Evolutionary conservation across 53 echinoderm and acorn worm species (phyloP).

Genomic region (Apostichopus leukothele): DNA sequence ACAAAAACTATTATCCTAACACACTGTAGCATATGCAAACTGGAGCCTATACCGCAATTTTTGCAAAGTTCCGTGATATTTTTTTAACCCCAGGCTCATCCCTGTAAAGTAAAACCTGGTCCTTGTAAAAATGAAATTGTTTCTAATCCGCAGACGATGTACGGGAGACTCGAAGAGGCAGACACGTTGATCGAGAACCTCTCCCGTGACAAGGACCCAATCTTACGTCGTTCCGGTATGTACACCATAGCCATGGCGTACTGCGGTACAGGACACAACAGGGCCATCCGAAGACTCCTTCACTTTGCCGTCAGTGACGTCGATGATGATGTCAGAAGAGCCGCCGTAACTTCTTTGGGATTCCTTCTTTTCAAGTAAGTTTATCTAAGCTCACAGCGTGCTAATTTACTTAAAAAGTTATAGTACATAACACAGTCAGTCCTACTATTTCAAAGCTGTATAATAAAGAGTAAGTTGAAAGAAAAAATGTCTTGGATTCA

Average conservation of each 20-base stretch:
- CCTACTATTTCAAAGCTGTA: no score
- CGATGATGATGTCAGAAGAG: conserved; percentile 88
- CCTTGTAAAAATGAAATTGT: no score
- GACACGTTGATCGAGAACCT: conserved; percentile 92
- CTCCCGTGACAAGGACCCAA: conserved; percentile 88
- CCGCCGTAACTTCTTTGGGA: conserved; percentile 90
- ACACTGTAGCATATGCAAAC: no score
- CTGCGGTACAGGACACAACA: conserved; percentile 97
- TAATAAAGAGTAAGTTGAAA: no score
- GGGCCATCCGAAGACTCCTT: conserved; percentile 84
- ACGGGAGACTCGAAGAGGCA: conserved; percentile 89
- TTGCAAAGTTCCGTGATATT: no score
- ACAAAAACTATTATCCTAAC: no score
- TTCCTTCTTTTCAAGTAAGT: conserved; percentile 91
- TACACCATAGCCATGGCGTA: conserved; percentile 95
- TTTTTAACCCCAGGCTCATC: no score
- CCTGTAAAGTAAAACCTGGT: no score
- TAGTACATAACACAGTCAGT: no score
- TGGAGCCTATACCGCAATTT: no score
- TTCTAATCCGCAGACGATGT: conserved; percentile 75
- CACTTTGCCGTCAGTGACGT: conserved; percentile 98
- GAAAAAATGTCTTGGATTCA: no score
- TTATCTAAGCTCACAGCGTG: not conserved
- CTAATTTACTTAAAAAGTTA: no score
- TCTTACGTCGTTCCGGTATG: conserved; percentile 91